phyloP scores from a whole-genome alignment of 2,113 vertebrate genomes.

The Micronycteris hirsuta region DNA sequence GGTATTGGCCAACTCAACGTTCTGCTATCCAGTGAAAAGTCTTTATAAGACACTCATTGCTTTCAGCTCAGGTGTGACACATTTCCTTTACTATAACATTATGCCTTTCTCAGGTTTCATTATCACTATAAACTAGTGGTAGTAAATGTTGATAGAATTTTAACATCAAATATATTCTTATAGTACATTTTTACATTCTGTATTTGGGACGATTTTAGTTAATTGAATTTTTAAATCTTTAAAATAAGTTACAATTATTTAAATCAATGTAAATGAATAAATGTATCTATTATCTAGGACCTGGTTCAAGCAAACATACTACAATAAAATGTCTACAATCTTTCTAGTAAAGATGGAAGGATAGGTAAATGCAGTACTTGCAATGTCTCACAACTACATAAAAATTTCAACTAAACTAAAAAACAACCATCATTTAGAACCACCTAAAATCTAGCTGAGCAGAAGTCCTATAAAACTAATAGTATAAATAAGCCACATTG shows the following conservation, averaged over 20 bases:
- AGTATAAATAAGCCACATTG: no score
- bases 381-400: no score
- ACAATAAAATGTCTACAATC: background rate
- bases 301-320: background rate
- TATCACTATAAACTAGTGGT: background rate
- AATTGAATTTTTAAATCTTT: background rate
- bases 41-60: background rate
- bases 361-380: no score
- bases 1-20: background rate
- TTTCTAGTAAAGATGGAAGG: no score
- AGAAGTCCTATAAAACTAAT: no score
- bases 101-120: background rate
- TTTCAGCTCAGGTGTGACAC: background rate
- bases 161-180: background rate
- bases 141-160: background rate
- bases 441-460: no score
- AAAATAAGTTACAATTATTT: background rate
- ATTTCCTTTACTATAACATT: background rate
- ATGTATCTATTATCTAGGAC: background rate
- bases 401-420: no score
- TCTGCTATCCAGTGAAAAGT: background rate
- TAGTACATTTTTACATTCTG: background rate
- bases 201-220: background rate
- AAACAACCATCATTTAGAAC: no score
- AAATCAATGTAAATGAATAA: background rate